phyloP scores from a whole-genome alignment of 2,888 invertebrate species.

The Crioceris asparagi region DNA sequence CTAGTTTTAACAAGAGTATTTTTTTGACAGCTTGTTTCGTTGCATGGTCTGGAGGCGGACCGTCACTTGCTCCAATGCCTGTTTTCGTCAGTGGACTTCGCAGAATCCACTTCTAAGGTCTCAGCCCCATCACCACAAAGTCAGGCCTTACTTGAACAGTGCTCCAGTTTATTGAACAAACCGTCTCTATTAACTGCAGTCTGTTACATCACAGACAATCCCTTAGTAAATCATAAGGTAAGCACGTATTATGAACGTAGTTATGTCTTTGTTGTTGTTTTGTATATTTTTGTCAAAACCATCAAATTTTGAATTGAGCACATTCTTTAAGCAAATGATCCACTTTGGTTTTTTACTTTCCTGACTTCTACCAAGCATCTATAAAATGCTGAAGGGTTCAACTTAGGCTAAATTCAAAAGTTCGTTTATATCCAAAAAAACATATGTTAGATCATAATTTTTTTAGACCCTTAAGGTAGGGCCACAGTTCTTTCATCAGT shows the following conservation, averaged over 20 bases:
- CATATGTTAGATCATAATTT: too few relatives aligned
- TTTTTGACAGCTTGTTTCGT: conserved; percentile 65
- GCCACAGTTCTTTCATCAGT: conserved; percentile 68
- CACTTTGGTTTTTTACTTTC: too few relatives aligned
- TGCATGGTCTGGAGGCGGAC: conserved; percentile 94
- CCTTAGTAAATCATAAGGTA: conserved; percentile 65
- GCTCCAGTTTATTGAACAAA: conserved; percentile 67
- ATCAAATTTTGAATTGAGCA: too few relatives aligned
- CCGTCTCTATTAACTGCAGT: conserved; percentile 80
- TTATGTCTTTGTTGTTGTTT: too few relatives aligned
- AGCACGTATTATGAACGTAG: conserved; percentile 11
- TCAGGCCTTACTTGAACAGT: conserved; percentile 69
- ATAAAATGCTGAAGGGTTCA: too few relatives aligned
- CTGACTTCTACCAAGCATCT: too few relatives aligned
- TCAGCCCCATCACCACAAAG: conserved; percentile 50
- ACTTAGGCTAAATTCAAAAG: too few relatives aligned
- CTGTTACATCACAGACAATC: conserved; percentile 79
- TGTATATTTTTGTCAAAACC: conserved; percentile 4
- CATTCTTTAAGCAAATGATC: too few relatives aligned
- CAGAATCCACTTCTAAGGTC: conserved; percentile 46
- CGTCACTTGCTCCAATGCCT: conserved; percentile 92
- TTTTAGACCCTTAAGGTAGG: conserved; percentile 68
- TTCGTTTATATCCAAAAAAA: too few relatives aligned
- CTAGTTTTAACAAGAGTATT: conserved; percentile 26
- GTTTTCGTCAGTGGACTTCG: conserved; percentile 81